Conservation (phyloP, 2,113 vertebrate species). For the Pseudorhombus dupliciocellatus region DNA sequence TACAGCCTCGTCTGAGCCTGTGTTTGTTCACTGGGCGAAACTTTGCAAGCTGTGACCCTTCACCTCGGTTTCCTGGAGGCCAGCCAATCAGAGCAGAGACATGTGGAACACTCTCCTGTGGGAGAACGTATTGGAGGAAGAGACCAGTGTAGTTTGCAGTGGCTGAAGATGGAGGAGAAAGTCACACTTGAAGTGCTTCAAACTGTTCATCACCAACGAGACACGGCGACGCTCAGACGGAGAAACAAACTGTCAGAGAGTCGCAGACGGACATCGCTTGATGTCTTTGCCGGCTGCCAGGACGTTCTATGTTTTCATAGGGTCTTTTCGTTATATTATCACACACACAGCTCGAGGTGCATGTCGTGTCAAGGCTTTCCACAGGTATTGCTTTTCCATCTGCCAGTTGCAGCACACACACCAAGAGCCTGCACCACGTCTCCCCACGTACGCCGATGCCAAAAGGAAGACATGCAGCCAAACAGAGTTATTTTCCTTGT, state of each 20-base stretch:
- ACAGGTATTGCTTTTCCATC: conserved; percentile 47
- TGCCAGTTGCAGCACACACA: conserved; percentile 21
- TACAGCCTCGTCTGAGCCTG: conserved; percentile 3
- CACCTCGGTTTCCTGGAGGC: conserved; percentile 69
- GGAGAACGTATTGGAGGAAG: neutral
- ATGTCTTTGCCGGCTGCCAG: conserved; percentile 62
- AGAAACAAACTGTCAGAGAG: conserved; percentile 36
- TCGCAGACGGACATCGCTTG: conserved; percentile 21
- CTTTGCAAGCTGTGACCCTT: conserved; percentile 67
- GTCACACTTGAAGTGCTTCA: conserved; percentile 17
- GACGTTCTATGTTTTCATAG: conserved; percentile 23
- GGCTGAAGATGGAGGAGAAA: conserved; percentile 5
- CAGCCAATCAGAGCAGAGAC: conserved; percentile 60
- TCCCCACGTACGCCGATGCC: conserved; percentile 9
- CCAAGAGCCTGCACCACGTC: neutral
- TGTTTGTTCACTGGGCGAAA: conserved; percentile 59
- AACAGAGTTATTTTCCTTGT: conserved; percentile 18
- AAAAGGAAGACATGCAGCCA: conserved; percentile 10
- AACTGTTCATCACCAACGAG: conserved; percentile 23
- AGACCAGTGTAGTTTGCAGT: neutral
- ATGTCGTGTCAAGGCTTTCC: conserved; percentile 35
- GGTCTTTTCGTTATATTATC: conserved; percentile 16
- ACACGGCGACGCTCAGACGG: conserved; percentile 26
- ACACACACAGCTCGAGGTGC: conserved; percentile 7
- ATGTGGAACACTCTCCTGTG: conserved; percentile 54